Base-by-base conservation (phyloP, 2,113 vertebrate species). In the Potamarius usumacintae region DNA sequence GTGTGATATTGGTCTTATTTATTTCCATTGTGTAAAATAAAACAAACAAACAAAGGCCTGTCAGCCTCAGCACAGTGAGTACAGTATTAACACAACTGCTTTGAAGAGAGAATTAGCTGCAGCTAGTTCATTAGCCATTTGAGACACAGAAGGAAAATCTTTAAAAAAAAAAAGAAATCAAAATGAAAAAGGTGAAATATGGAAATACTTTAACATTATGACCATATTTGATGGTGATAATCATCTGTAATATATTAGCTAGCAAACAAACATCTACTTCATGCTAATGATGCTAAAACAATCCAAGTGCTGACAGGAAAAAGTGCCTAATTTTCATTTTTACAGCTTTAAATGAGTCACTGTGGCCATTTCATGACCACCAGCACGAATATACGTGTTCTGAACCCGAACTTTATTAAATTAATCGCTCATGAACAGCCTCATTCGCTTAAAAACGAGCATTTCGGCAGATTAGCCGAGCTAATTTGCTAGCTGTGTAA, bases 381-480 rank as follows among this genome's bases (percentile, higher is more conserved):
- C 18, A 22, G 20, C 3, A 9, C 1, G n/a, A 18, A 20, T 8
- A 10, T 18, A 58, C 6, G 1, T 0, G 25, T 2, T 79, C 18
- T 34, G 27, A 80, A 34, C n/a, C 15, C 1, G 4, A 57, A 7
- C 8, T 10, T 17, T 0, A 34, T 58, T 10, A 17, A 57, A 80
- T 58, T 0, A 58, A 80, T 30, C 52, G 0, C 52, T 14, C 52
- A 15, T n/a, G 11, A 6, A 52, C 4, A 53, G 20, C 7, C 17
- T 8, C 17, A 71, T 17, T 67, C 9, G 27, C 8, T 20, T 48
- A 42, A 42, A 42, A 42, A 42, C 42, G 0, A 4, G 42, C 42
- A 4, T 4, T 42, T 42, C 42, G 42, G 42, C 42, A 42, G 42
- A 57, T 10, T 12, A 58, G 92, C 93, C 92, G 1, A 55, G 82